Percentiles rank a stretch among this genome's conserved stretches.
These are phyloP conservation scores for Napeogenes sylphis DNA, from an alignment of 2,888 invertebrate species.

Conservation along the genomic window DNA sequence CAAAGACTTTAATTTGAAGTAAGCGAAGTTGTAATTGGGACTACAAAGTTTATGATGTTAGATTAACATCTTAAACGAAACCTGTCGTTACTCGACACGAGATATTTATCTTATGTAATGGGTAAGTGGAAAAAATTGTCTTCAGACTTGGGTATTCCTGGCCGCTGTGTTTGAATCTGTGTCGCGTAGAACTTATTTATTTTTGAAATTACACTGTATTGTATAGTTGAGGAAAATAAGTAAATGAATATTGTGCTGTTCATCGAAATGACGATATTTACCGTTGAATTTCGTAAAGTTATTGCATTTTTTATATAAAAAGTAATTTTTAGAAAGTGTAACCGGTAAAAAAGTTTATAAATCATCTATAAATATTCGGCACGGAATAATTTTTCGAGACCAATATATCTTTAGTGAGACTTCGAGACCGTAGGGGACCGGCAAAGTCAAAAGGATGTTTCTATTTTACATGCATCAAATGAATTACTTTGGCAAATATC, in stretches of 20 bases:
- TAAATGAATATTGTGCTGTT: not conserved
- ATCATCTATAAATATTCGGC: not conserved
- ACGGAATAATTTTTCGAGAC: not conserved
- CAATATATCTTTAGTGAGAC: conserved; percentile 15
- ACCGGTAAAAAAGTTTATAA: not conserved
- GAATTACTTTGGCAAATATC: conserved; percentile 18
- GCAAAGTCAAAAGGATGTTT: conserved; percentile 27
- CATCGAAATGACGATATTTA: not conserved
- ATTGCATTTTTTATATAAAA: not conserved
- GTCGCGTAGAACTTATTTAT: not conserved
- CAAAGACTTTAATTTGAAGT: conserved; percentile 17
- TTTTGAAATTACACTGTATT: not conserved
- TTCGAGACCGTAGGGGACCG: conserved; percentile 15
- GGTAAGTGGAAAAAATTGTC: conserved; percentile 11
- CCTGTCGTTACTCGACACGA: conserved; percentile 7
- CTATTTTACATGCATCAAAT: conserved; percentile 20
- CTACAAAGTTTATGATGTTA: conserved; percentile 19
- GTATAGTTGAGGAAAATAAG: not conserved
- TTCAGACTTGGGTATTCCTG: too few species aligned
- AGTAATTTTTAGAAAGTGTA: not conserved
- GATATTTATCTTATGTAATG: conserved; percentile 14
- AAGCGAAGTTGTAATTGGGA: conserved; percentile 12
- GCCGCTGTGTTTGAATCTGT: conserved; percentile 8
- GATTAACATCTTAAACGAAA: conserved; percentile 14
- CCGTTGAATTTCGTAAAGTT: not conserved